phyloP scores from a whole-genome alignment of 92 coral and sea anemone genomes.

The Parazoanthus atlanticus region DNA sequence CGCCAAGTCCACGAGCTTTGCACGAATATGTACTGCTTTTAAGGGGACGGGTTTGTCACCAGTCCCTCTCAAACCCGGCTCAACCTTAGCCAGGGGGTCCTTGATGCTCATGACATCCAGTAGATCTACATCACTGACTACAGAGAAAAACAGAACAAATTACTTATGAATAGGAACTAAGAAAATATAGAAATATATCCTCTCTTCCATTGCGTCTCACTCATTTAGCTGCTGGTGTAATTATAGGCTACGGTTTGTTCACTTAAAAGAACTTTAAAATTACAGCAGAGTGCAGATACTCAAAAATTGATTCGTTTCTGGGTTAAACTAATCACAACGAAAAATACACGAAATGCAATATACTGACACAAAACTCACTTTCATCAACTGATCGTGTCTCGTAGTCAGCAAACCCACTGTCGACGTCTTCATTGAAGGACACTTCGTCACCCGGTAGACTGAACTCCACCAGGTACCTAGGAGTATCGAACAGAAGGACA shows the following conservation, averaged over 20 bases:
- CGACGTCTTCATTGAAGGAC: conserved; percentile 57
- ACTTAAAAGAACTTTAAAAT: too few relatives aligned
- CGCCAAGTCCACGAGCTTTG: conserved; percentile 89
- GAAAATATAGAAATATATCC: neutral
- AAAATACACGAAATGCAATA: neutral
- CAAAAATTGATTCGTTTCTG: neutral
- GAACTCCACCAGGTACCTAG: conserved; percentile 90
- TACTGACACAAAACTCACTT: neutral
- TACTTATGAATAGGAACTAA: neutral
- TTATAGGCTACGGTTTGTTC: too few relatives aligned
- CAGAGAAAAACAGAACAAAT: neutral
- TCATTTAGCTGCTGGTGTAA: too few relatives aligned
- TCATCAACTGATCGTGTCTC: conserved; percentile 39
- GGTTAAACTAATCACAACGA: neutral
- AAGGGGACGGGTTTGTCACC: conserved; percentile 88
- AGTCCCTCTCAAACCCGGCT: conserved; percentile 87
- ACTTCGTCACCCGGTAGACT: conserved; percentile 69
- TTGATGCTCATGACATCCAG: conserved; percentile 79
- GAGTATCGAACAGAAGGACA: neutral
- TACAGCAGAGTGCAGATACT: too few relatives aligned
- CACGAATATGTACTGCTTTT: conserved; percentile 90
- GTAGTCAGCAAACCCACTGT: conserved; percentile 70
- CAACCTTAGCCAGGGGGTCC: conserved; percentile 88
- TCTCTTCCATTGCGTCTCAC: too few relatives aligned
- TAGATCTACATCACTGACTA: conserved; percentile 63